phyloP scores from a whole-genome alignment of 2,797 vertebrate species.

The Fringilla coelebs region DNA sequence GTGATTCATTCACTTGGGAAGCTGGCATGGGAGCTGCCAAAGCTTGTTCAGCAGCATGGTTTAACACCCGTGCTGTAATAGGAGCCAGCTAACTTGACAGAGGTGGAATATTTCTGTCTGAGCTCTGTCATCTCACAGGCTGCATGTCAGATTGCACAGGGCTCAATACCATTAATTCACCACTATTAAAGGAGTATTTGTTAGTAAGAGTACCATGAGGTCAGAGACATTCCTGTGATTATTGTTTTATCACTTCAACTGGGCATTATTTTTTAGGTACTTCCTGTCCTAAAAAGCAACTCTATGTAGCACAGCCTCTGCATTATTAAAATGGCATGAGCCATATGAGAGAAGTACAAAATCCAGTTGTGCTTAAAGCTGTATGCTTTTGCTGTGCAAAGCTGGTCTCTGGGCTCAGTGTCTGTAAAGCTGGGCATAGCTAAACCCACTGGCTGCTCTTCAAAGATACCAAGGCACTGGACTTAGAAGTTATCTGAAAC shows the following conservation, averaged over 20 bases:
- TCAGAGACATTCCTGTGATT: conserved; percentile 34
- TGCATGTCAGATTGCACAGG: neutral
- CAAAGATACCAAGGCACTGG: neutral
- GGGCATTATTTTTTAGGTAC: neutral
- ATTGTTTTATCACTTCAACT: conserved; percentile 2
- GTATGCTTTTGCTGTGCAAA: neutral
- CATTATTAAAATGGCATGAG: neutral
- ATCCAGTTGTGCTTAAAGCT: neutral
- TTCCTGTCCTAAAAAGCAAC: conserved; percentile 34
- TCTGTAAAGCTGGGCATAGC: neutral
- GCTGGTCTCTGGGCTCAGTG: neutral
- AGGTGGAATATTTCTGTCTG: conserved; percentile 38
- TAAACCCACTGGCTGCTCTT: neutral
- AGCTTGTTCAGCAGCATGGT: neutral
- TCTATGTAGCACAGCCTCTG: neutral
- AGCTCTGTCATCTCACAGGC: neutral
- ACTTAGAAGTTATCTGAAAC: neutral
- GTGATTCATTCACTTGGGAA: conserved; percentile 36
- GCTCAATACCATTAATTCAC: conserved; percentile 28
- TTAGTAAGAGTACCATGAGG: conserved; percentile 29
- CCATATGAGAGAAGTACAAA: neutral
- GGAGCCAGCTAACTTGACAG: neutral
- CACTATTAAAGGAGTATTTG: conserved; percentile 32
- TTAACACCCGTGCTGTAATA: neutral
- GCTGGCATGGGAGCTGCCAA: neutral